Base-by-base conservation (phyloP, 2,888 invertebrate genomes). In the Atrina japonica region DNA sequence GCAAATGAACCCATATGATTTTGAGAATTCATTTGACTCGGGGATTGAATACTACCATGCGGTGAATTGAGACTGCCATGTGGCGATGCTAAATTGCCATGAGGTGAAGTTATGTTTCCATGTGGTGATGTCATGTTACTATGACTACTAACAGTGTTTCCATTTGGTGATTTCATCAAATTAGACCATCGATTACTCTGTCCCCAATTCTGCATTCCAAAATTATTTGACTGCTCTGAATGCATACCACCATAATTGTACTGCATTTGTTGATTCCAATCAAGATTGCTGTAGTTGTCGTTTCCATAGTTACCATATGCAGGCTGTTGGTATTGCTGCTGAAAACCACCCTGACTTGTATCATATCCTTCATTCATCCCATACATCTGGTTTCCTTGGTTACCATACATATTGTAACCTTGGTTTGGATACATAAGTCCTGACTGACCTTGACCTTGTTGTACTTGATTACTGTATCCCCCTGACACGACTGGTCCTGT, bases 401-500 rank as follows among this genome's bases (percentile, higher is more conserved):
- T 11, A 35, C 11, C 11, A 11, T 35, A 35, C 35, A 35, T 35
- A 35, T 11, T 35, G 35, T 35, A 35, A 11, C 35, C 35, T 35
- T 35, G 35, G 35, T 35, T 35, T 35, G 35, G 35, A 35, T 35
- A 35, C 35, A 35, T 35, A 5, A 7, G 35, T 35, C 35, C 35
- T 7, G 35, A 5, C 35, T 35, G 35, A 52, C 41, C 45, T 29
- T 58, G 65, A 14, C 52, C 45, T 35, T 52, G 21, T 11, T 50
- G 45, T 21, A 41, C 21, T 41, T 56, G 14, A 11, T 35, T 35
- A 11, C 11, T 56, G 56, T 56, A 35, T 16, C 35, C 29, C 11
- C 52, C 47, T 3, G 55, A 30, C n/a, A 55, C 49, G 3, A 78
- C 68, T 21, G 79, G 78, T 16, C 79, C 81, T 9, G 72, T 64